These are phyloP conservation scores for Ophion slaviceki DNA, from an alignment of 2,888 invertebrate genomes.

Conservation along the genomic window DNA sequence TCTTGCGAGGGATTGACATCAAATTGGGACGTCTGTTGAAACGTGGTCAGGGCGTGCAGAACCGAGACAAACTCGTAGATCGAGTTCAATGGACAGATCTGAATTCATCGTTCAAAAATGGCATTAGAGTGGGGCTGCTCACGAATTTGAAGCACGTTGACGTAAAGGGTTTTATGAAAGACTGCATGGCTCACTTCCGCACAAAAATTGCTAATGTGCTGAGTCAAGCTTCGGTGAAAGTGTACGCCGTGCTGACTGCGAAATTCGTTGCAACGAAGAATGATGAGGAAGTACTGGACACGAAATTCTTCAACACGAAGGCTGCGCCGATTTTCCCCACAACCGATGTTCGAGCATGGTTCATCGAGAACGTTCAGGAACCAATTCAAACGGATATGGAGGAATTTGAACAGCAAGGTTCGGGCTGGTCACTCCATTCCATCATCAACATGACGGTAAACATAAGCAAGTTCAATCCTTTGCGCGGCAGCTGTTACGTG, in stretches of 20 bases:
- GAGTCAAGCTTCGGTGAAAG: constrained; percentile 37
- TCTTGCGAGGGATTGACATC: not conserved
- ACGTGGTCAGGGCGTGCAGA: constrained; percentile 14
- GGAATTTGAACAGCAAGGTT: no score
- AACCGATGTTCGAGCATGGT: constrained; percentile 68
- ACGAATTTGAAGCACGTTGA: constrained; percentile 44
- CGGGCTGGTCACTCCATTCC: no score
- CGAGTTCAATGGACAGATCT: constrained; percentile 41
- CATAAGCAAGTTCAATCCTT: not conserved
- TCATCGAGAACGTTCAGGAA: constrained; percentile 57
- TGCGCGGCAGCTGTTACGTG: constrained; percentile 70
- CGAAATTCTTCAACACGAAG: constrained; percentile 67
- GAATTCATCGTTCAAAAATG: constrained; percentile 28
- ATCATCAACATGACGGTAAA: no score
- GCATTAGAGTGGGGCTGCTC: constrained; percentile 17
- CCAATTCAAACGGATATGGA: constrained; percentile 63
- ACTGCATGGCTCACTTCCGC: constrained; percentile 16
- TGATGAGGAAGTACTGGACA: constrained; percentile 63
- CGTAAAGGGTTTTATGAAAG: constrained; percentile 26
- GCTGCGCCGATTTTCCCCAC: constrained; percentile 67
- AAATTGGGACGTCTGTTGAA: constrained; percentile 23
- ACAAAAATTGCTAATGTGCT: not conserved
- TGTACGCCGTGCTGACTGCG: constrained; percentile 65
- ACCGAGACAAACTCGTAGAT: not conserved
- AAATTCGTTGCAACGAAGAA: constrained; percentile 64